Evolutionary conservation across 2,797 vertebrate species (phyloP).

Genomic region (Cottoperca gobio): DNA sequence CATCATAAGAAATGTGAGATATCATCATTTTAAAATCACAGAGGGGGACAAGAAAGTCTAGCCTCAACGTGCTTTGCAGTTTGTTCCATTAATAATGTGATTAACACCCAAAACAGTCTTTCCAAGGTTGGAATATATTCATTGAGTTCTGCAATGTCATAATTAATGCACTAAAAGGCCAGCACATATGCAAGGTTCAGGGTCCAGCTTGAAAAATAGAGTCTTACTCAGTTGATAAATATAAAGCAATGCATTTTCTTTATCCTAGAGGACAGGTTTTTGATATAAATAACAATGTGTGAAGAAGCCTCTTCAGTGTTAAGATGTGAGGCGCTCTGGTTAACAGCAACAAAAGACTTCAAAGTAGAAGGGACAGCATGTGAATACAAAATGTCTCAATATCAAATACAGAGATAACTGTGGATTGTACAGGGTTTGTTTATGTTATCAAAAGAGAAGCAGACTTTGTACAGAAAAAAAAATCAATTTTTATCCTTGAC

Average conservation of each 20-base stretch:
- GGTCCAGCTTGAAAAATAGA: constrained; percentile 1
- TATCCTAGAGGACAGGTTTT: constrained; percentile 16
- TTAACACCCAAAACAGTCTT: constrained; percentile 43
- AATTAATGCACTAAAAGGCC: constrained; percentile 31
- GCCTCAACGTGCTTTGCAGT: constrained; percentile 34
- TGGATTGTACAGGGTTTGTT: constrained; percentile 38
- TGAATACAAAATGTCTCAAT: constrained; percentile 61
- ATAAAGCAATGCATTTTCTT: constrained; percentile 5
- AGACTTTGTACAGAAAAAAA: constrained; percentile 31
- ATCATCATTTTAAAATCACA: constrained; percentile 53
- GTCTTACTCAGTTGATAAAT: constrained; percentile 10
- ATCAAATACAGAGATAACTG: constrained; percentile 54
- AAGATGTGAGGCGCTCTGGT: constrained; percentile 25
- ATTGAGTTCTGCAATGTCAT: constrained; percentile 23
- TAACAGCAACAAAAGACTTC: constrained; percentile 64
- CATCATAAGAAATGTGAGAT: constrained; percentile 63
- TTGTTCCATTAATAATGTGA: constrained; percentile 42
- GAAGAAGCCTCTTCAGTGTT: constrained; percentile 29
- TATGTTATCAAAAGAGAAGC: constrained; percentile 46
- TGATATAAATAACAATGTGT: constrained; percentile 50
- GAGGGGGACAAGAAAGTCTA: constrained; percentile 28
- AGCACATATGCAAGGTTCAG: constrained; percentile 5
- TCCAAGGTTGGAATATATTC: constrained; percentile 55
- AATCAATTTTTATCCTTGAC: constrained; percentile 33
- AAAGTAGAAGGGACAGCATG: constrained; percentile 38